Evolutionary conservation across 2,888 invertebrate species (phyloP), one percentile per base, ranked within the genome.

Genomic region (Drosophila meridionalis): DNA sequence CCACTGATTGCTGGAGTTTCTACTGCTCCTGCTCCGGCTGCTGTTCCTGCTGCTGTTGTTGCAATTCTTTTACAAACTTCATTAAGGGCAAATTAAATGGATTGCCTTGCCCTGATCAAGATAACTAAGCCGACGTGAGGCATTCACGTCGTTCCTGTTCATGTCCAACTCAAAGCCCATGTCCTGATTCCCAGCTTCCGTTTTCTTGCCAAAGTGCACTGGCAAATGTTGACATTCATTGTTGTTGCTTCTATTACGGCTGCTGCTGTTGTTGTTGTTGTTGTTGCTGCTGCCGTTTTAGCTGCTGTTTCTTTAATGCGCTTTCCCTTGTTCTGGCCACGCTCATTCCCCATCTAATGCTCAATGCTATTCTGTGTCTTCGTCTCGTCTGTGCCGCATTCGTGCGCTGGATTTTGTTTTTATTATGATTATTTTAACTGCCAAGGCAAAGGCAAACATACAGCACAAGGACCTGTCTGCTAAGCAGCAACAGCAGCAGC

Each of bases 341-440:
- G 20, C 40, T 42, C 57, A 30, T 34, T n/a, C 50, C 43, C 40
- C 45, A 38, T n/a, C 53, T 60, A 36, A 68, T 62, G 50, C 69
- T 47, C 58, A 78, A 62, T 64, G 53, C 52, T 32, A 56, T 70
- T 63, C 52, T 57, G 59, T 28, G 57, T 50, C 69, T 66, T 48
- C 56, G 43, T 70, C 73, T 69, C 43, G 55, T 69, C 69, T 74
- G 63, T 64, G 67, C 60, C 57, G 63, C 73, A 79, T 69, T 84
- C 74, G 73, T 75, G 72, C 69, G 65, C 79, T 72, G 80, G 81
- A 88, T 84, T 84, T 83, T 88, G 88, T 88, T 88, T 84, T 84
- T 84, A 88, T 84, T 84, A 88, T 84, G 84, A 84, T 88, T 88
- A 86, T 84, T 84, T 88, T 88, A 84, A 88, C 88, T 88, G 83